Conservation (phyloP, 1,140 invertebrate species). For the Coelopa frigida region DNA sequence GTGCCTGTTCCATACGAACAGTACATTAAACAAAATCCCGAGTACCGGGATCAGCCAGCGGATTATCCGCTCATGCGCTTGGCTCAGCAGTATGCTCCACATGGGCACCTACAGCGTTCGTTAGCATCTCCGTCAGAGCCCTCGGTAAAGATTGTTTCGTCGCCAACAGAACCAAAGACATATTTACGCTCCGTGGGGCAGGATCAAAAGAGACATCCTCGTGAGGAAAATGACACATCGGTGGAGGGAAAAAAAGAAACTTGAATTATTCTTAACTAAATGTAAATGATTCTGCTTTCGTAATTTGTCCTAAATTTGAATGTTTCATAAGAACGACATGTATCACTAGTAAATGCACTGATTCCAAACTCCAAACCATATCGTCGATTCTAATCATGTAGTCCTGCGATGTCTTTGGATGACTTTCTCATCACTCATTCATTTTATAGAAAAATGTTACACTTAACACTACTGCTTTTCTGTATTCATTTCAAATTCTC, state of each 20-base stretch:
- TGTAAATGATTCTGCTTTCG: too few species aligned
- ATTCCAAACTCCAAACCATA: too few species aligned
- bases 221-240: slow-evolving; percentile 35
- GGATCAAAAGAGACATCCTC: slow-evolving; percentile 26
- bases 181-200: slow-evolving; percentile 29
- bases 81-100: slow-evolving; percentile 17
- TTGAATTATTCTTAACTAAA: too few species aligned
- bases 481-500: too few species aligned
- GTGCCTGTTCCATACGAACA: slow-evolving; percentile 41
- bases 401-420: too few species aligned
- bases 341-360: too few species aligned
- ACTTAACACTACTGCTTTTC: too few species aligned
- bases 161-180: slow-evolving; percentile 28
- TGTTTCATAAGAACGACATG: too few species aligned
- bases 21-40: slow-evolving; percentile 41
- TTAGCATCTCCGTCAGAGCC: slow-evolving; percentile 28
- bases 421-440: too few species aligned
- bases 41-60: slow-evolving; percentile 38
- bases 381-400: too few species aligned
- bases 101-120: slow-evolving; percentile 25
- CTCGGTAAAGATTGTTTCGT: slow-evolving; percentile 34
- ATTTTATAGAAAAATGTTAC: too few species aligned
- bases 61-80: slow-evolving; percentile 38
- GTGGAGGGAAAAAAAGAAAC: slow-evolving; percentile 14
- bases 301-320: too few species aligned